Percentiles rank a stretch among this genome's conserved stretches.
Conservation (phyloP, 1,140 invertebrate species). For the Pissodes strobi region DNA sequence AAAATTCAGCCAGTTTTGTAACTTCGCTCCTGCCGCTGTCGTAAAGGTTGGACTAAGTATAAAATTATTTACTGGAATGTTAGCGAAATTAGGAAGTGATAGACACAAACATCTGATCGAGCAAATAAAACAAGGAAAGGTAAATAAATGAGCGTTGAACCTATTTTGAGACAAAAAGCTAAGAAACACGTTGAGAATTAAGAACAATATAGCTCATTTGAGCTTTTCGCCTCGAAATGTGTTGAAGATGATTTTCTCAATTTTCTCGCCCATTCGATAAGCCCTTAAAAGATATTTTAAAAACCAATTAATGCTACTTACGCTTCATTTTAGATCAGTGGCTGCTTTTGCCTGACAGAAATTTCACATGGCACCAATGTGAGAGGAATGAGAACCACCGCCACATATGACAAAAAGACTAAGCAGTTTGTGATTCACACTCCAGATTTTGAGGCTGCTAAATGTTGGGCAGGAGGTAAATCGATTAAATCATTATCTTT, state of each 20-base stretch:
- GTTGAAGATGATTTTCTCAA: background rate
- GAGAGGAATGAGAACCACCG: slow-evolving; percentile 85
- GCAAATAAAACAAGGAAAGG: slow-evolving; percentile 62
- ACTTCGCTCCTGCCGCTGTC: background rate
- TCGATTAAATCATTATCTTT: no score
- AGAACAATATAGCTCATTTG: background rate
- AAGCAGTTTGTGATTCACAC: slow-evolving; percentile 86
- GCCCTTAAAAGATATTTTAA: background rate
- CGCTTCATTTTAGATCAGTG: slow-evolving; percentile 61
- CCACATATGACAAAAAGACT: slow-evolving; percentile 78
- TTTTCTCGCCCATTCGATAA: background rate
- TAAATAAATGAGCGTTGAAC: slow-evolving; percentile 53
- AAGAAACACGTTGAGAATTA: background rate
- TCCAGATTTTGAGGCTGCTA: slow-evolving; percentile 91
- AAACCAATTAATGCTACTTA: background rate
- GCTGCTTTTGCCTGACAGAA: slow-evolving; percentile 90
- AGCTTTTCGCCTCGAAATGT: background rate
- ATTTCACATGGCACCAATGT: slow-evolving; percentile 92
- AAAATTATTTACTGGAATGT: slow-evolving; percentile 9
- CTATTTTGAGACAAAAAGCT: background rate
- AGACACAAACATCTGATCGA: background rate
- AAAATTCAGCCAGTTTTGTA: background rate
- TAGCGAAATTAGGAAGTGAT: slow-evolving; percentile 16
- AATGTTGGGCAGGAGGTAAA: slow-evolving; percentile 90
- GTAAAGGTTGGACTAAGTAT: slow-evolving; percentile 10